Evolutionary conservation across 2,797 vertebrate genomes (phyloP).

Genomic region (Halcyon badia): DNA sequence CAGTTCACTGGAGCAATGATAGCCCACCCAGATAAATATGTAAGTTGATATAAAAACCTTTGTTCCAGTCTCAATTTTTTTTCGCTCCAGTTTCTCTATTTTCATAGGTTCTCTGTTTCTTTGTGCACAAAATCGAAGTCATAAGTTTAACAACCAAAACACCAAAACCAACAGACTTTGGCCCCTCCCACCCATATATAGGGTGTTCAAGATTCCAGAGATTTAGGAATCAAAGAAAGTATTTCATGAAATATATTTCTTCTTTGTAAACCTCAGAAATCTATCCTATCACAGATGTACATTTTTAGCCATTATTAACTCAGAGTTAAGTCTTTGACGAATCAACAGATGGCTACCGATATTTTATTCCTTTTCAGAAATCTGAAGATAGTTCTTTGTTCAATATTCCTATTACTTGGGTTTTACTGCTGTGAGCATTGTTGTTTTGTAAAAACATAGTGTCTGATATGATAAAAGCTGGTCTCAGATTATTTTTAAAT

Average conservation of each 20-base stretch:
- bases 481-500: background rate
- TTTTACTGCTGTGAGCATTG: background rate
- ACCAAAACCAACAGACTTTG: background rate
- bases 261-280: background rate
- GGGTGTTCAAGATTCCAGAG: background rate
- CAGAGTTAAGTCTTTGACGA: background rate
- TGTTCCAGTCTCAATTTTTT: background rate
- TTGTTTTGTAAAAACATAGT: background rate
- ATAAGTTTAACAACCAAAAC: background rate
- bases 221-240: background rate
- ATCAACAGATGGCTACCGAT: background rate
- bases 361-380: background rate
- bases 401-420: background rate
- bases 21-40: background rate
- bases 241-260: background rate
- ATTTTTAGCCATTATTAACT: background rate
- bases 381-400: background rate
- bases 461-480: background rate
- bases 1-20: background rate
- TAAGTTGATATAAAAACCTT: background rate
- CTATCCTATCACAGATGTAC: background rate
- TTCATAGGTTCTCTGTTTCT: background rate
- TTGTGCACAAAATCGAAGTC: background rate
- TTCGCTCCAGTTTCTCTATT: background rate
- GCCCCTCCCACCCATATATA: rapidly evolving